Evolutionary conservation across 2,113 vertebrate species (phyloP).

Genomic region (Poecilia latipinna): DNA sequence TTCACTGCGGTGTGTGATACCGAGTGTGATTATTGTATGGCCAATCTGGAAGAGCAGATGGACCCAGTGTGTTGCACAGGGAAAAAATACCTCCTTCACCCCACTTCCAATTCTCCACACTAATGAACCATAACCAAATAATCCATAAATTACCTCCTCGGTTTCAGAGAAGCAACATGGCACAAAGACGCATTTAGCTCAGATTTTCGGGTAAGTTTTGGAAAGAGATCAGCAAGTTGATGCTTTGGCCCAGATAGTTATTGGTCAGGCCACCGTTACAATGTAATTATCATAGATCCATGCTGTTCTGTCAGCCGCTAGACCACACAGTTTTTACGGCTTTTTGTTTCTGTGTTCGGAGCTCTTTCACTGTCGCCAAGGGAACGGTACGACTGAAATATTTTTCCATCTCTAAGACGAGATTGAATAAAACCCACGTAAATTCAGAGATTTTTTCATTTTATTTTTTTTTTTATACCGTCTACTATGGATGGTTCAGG

Average conservation of each 20-base stretch:
- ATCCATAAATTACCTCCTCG: constrained; percentile 73
- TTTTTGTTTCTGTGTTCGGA: too few relatives aligned
- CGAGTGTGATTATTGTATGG: constrained; percentile 66
- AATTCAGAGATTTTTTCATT: too few relatives aligned
- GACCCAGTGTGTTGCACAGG: constrained; percentile 72
- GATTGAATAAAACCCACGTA: too few relatives aligned
- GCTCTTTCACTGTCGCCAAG: too few relatives aligned
- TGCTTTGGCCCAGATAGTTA: constrained; percentile 40
- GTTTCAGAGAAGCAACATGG: constrained; percentile 65
- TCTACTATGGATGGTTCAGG: constrained; percentile 4
- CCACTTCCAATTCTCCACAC: constrained; percentile 72
- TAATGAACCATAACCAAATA: constrained; percentile 80
- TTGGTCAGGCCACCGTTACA: constrained; percentile 53
- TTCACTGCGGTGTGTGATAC: constrained; percentile 62
- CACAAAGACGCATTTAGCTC: constrained; percentile 48
- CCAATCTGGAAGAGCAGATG: constrained; percentile 80
- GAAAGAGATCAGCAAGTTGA: constrained; percentile 43
- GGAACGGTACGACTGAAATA: too few relatives aligned
- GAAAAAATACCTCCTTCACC: constrained; percentile 51
- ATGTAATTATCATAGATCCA: constrained; percentile 58
- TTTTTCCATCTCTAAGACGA: too few relatives aligned
- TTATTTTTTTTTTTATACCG: too few relatives aligned
- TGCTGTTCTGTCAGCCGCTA: constrained; percentile 60
- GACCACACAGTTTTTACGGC: constrained; percentile 11
- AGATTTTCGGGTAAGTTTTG: constrained; percentile 45